Evolutionary conservation across 2,888 invertebrate genomes (phyloP), one percentile per base, ranked within the genome.

Genomic region (Nemurella pictetii): DNA sequence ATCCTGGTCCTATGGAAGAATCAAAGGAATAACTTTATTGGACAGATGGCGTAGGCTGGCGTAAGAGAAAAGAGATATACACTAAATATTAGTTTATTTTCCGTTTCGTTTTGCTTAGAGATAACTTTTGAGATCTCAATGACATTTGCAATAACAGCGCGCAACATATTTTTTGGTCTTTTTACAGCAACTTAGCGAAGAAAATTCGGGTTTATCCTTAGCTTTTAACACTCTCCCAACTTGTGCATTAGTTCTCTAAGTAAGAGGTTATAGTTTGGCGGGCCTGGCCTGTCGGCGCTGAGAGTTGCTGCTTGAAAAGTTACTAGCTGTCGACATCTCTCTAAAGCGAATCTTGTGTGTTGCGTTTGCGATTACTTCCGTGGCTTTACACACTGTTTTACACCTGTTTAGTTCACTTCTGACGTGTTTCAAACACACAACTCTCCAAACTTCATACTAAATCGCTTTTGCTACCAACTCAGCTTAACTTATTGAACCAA

Each of bases 301-400:
- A 12, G 55, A 55, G 55, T 55, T 32, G 35, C 26, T 26, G 35
- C 36, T 36, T 80, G 35, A 80, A 75, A 80, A 80, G 80, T 80
- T 80, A 26, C 36, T 35, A 26, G 26, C 32, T 80, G 80, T 80
- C 80, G 36, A 35, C 80, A 80, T 26, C 30, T 30, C 80, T 7
- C 29, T 20, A 78, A 55, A 55, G 55, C 55, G 55, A 55, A 55
- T 55, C 55, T 55, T 55, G 27, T 78, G 29, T 28, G 29, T 78
- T 78, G 55, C 72, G 82, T 80, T 80, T 29, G 80, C 82, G 26
- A 55, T 82, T 82, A 82, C 82, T 82, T 82, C 55, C 55, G 55
- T 72, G 55, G 82, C 82, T 82, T 82, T 82, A 72, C 82, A 82
- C 82, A 9, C 82, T 72, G 82, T 27, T 82, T 36, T 72, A 82